phyloP scores from a whole-genome alignment of 2,888 invertebrate species.

The Pyrrhia umbra region DNA sequence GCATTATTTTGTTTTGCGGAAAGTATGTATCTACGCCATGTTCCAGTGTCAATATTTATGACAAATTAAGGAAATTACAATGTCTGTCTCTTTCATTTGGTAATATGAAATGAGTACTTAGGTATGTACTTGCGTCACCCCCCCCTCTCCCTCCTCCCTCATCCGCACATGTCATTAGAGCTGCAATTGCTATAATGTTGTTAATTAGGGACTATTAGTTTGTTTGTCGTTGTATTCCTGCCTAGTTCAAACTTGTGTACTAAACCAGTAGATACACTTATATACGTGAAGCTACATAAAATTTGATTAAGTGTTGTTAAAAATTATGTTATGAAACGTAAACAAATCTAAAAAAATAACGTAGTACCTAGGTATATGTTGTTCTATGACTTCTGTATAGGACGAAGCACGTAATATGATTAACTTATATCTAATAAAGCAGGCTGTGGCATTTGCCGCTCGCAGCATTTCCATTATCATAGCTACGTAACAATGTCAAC shows the following conservation, averaged over 20 bases:
- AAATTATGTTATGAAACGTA: background rate
- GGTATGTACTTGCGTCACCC: constrained; percentile 69
- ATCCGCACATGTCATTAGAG: constrained; percentile 73
- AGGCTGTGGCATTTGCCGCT: constrained; percentile 39
- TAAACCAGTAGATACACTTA: background rate
- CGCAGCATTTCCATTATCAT: constrained; percentile 65
- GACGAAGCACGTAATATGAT: background rate
- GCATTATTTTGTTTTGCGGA: background rate
- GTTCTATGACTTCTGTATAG: background rate
- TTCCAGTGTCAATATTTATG: constrained; percentile 29
- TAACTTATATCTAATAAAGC: constrained; percentile 19
- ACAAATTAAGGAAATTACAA: constrained; percentile 40
- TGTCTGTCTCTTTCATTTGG: constrained; percentile 53
- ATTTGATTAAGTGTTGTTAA: background rate
- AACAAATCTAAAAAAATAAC: background rate
- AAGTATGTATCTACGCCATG: constrained; percentile 6
- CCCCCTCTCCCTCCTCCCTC: constrained; percentile 58
- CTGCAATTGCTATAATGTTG: constrained; percentile 36
- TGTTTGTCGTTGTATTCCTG: constrained; percentile 27
- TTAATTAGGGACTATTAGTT: constrained; percentile 16
- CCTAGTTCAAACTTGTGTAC: constrained; percentile 1
- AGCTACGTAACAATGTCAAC: constrained; percentile 75
- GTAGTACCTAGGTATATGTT: background rate
- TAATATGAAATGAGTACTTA: constrained; percentile 58
- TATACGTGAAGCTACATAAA: background rate